phyloP scores from a whole-genome alignment of 2,797 vertebrate genomes.

The Catharus ustulatus region DNA sequence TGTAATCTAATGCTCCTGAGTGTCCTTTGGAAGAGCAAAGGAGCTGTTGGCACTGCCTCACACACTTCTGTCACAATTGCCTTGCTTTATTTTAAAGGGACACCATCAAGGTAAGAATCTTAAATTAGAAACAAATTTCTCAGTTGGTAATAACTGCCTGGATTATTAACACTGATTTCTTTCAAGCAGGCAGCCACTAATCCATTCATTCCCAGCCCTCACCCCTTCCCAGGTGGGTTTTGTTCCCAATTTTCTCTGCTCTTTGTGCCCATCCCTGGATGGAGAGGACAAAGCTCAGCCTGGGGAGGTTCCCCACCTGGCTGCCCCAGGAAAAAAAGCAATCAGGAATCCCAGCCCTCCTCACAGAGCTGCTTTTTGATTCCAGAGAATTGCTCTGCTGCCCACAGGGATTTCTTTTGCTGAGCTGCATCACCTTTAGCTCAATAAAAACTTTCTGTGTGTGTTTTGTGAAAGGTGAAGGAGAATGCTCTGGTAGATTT shows the following conservation, averaged over 20 bases:
- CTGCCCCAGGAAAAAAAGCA: background rate
- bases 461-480: background rate
- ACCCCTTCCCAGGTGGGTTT: background rate
- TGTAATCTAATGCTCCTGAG: background rate
- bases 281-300: background rate
- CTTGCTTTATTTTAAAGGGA: background rate
- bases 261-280: background rate
- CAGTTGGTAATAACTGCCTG: background rate
- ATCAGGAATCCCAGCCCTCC: background rate
- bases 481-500: background rate
- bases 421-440: background rate
- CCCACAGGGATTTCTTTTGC: background rate
- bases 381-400: background rate
- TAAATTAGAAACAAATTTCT: constrained; percentile 29
- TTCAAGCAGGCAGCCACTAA: background rate
- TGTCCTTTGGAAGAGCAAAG: constrained; percentile 38
- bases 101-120: constrained; percentile 1
- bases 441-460: background rate
- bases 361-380: background rate
- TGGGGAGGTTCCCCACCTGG: background rate
- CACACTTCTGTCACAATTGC: background rate
- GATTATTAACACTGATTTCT: background rate
- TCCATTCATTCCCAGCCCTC: background rate
- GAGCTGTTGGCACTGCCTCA: constrained; percentile 16
- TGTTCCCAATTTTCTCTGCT: background rate